phyloP scores from a whole-genome alignment of 1,140 invertebrate genomes.

The Lepidurus arcticus region DNA sequence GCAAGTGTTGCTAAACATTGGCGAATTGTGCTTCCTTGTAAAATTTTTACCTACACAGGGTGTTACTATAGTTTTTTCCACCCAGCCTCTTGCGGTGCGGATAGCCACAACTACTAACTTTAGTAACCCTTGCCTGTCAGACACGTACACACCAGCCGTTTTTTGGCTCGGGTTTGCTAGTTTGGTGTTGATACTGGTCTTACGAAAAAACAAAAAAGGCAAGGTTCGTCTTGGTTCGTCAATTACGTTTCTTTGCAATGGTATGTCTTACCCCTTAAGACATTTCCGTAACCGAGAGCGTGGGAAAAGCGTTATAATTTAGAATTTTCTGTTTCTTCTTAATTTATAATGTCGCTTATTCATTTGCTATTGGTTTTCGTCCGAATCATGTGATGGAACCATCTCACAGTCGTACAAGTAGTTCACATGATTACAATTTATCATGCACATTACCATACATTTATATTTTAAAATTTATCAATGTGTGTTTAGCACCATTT shows the following conservation, averaged over 20 bases:
- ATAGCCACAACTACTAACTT: neutral
- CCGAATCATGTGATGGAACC: no score
- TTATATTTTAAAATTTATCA: no score
- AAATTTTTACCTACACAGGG: no score
- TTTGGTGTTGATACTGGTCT: neutral
- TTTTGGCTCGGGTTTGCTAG: neutral
- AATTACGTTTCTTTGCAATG: neutral
- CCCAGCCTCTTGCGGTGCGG: neutral
- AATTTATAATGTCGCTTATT: neutral
- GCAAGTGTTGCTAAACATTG: neutral
- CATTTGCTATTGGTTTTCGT: no score
- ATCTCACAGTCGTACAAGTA: no score
- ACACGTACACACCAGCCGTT: slow-evolving; percentile 2
- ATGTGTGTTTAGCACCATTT: no score
- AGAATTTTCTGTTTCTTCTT: neutral
- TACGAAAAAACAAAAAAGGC: neutral
- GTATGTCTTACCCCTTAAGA: neutral
- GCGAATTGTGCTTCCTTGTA: no score
- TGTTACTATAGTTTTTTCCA: neutral
- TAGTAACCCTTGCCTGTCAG: neutral
- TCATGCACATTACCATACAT: no score
- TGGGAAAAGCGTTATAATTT: neutral
- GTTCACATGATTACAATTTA: no score
- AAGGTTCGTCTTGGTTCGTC: neutral
- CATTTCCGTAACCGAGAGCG: neutral